A percentile compares a stretch with the other conserved stretches of the same genome.
Conservation (phyloP, 2,113 vertebrate genomes). For the Azemiops feae region DNA sequence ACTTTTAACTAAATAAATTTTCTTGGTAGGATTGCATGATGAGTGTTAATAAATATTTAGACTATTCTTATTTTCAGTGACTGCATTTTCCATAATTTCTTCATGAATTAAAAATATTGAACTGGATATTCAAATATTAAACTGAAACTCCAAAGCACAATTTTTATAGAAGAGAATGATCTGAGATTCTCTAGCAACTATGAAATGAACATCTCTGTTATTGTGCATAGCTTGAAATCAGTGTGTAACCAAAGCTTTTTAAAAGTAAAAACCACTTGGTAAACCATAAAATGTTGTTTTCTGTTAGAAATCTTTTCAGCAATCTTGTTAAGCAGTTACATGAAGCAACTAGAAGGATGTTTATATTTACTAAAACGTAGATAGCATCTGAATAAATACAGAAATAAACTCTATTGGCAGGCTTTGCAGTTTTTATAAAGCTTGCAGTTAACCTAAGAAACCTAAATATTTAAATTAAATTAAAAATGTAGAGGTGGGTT, state of each 20-base stretch:
- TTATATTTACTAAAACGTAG: slow-evolving; percentile 48
- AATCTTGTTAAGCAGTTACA: slow-evolving; percentile 40
- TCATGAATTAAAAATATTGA: slow-evolving; percentile 11
- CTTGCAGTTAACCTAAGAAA: slow-evolving; percentile 34
- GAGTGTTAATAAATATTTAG: not conserved
- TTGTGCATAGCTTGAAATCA: slow-evolving; percentile 75
- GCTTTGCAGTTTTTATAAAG: slow-evolving; percentile 46
- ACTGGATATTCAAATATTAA: slow-evolving; percentile 9
- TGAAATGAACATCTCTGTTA: slow-evolving; percentile 51
- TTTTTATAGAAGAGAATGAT: slow-evolving; percentile 3
- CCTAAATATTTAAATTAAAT: slow-evolving; percentile 40
- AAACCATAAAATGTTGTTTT: slow-evolving; percentile 46
- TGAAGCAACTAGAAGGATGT: slow-evolving; percentile 41
- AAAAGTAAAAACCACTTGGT: slow-evolving; percentile 52
- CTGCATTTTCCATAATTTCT: not conserved
- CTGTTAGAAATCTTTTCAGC: slow-evolving; percentile 44
- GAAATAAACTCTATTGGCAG: slow-evolving; percentile 49
- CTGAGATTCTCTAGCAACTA: slow-evolving; percentile 30
- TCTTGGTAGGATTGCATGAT: slow-evolving; percentile 4
- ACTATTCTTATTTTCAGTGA: slow-evolving; percentile 31
- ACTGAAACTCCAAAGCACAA: slow-evolving; percentile 42
- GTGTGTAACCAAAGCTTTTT: slow-evolving; percentile 66
- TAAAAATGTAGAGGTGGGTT: slow-evolving; percentile 48
- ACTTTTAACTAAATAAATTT: not conserved
- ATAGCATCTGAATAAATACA: slow-evolving; percentile 29